Evolutionary conservation across 23 tunicate species (phyloP), one percentile per base, ranked within the genome.

Genomic region (Pegea sp.): DNA sequence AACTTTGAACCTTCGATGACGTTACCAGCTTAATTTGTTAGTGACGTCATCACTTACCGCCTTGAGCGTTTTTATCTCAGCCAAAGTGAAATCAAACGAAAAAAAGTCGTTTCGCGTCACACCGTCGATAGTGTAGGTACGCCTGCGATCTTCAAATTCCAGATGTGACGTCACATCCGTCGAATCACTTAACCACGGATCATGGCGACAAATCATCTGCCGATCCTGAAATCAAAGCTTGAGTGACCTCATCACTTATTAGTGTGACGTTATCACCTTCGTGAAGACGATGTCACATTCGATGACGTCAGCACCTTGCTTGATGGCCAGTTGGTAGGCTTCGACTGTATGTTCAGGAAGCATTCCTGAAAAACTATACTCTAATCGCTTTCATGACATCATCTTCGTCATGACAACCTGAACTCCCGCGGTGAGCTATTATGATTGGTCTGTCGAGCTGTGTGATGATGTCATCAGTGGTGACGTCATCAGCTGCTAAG

Each of bases 251-350:
- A 11, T 51, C n/a, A n/a, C 56, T 51, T 19, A 11, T 18, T 50
- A n/a, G n/a, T n/a, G n/a, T n/a, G n/a, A n/a, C n/a, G n/a, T n/a
- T n/a, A n/a, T n/a, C n/a, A 84, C 86, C 53, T 84, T 74, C 0
- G 77, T 68, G 20, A 87, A 74, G 20, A 78, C 88, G 22, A 87
- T 38, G 60, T 87, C 96, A 49, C 96, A 87, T 56, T 87, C 96
- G 22, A 87, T 87, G 22, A 87, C 66, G 38, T 87, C 96, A 46
- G 96, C 96, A 26, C 90, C 96, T 64, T 75, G 78, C 2, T 76
- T 68, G 0, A 87, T 42, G 4, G 96, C 96, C 6, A 69, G 68
- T 54, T 87, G 28, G 54, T 87, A 87, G 23, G 72, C 88, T 50
- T 42, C 78, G 8, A 63, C 76, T 23, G 96, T 76, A 52, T 87